A percentile compares a stretch with the other conserved stretches of the same genome.
Evolutionary conservation across 2,797 vertebrate species (phyloP).

Genomic region (Sebastolobus alascanus): DNA sequence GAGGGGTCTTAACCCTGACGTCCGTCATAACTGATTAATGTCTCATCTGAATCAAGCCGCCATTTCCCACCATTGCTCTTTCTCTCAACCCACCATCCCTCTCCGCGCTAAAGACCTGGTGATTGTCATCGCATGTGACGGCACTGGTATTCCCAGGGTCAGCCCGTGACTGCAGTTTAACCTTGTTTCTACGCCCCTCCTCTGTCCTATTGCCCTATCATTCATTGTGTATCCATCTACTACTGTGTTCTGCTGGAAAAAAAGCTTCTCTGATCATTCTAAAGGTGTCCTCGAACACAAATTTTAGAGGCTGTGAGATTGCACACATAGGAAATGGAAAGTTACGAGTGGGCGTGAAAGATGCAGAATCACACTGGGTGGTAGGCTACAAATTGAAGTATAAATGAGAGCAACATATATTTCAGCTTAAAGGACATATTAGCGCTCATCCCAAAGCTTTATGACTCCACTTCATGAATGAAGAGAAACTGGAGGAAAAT

Average conservation of each 20-base stretch:
- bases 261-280: neutral
- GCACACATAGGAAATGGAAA: neutral
- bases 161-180: conserved; percentile 71
- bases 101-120: conserved; percentile 42
- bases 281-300: neutral
- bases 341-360: neutral
- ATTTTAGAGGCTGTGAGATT: neutral
- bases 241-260: conserved; percentile 5
- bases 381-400: neutral
- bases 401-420: neutral
- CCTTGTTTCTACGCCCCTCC: conserved; percentile 60
- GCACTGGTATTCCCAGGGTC: conserved; percentile 64
- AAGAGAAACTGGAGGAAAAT: conserved; percentile 1
- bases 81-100: conserved; percentile 38
- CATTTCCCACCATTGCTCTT: conserved; percentile 48
- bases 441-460: neutral
- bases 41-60: conserved; percentile 53
- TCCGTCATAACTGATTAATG: conserved; percentile 72
- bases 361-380: neutral
- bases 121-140: conserved; percentile 76
- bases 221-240: conserved; percentile 31
- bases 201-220: conserved; percentile 31
- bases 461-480: neutral
- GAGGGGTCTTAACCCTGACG: conserved; percentile 39
- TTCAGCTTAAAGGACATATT: neutral